Evolutionary conservation across 2,888 invertebrate species (phyloP).

Genomic region (Philopedon plagiatum): DNA sequence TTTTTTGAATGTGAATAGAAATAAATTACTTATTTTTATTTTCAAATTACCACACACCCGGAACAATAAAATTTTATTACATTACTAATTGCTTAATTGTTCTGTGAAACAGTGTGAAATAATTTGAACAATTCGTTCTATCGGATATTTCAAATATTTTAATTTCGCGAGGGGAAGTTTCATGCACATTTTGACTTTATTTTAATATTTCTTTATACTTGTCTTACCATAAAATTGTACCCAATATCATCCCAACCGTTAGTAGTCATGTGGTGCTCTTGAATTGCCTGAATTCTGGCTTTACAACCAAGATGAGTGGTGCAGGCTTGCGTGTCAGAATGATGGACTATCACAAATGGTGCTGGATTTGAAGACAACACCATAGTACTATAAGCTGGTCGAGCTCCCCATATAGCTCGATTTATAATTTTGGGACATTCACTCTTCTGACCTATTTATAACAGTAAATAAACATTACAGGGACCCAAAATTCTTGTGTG

Average conservation of each 20-base stretch:
- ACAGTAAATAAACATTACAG: background rate
- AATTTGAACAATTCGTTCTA: background rate
- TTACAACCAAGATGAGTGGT: constrained; percentile 64
- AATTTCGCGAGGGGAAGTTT: background rate
- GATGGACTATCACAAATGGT: constrained; percentile 68
- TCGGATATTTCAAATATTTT: background rate
- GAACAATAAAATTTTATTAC: too few species aligned
- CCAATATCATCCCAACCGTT: constrained; percentile 64
- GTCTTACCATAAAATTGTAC: constrained; percentile 66
- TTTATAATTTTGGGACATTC: constrained; percentile 62
- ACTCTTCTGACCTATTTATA: background rate
- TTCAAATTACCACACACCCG: too few species aligned
- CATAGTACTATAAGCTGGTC: constrained; percentile 56
- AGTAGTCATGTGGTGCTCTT: constrained; percentile 63
- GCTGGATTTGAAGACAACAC: constrained; percentile 60
- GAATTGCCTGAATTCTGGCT: constrained; percentile 65
- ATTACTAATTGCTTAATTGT: background rate
- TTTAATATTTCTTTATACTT: background rate
- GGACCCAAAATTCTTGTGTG: background rate
- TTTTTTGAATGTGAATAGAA: too few species aligned
- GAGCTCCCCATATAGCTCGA: constrained; percentile 68
- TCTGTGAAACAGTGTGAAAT: background rate
- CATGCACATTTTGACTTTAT: background rate
- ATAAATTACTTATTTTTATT: too few species aligned
- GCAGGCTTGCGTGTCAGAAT: constrained; percentile 66